phyloP scores from a whole-genome alignment of 2,888 invertebrate genomes.

The Drepanosiphum platanoidis region DNA sequence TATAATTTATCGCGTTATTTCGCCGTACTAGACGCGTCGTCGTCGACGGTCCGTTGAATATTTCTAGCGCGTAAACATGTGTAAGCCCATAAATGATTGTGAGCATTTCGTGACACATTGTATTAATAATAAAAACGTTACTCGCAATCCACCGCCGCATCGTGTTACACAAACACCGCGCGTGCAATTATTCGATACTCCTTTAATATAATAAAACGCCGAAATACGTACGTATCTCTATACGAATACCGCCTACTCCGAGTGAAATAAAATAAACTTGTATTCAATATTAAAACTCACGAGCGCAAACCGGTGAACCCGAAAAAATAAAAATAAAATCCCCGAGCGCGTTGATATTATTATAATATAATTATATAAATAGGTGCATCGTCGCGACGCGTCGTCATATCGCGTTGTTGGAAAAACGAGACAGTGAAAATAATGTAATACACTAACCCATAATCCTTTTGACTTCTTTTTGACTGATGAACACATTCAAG shows the following conservation, averaged over 20 bases:
- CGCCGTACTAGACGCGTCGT: background rate
- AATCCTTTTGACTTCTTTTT: slow-evolving; percentile 81
- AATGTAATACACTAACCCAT: slow-evolving; percentile 73
- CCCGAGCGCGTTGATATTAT: background rate
- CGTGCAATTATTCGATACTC: no score
- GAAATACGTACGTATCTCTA: no score
- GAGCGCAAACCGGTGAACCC: no score
- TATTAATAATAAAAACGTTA: background rate
- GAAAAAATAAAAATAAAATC: background rate
- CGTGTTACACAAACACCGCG: background rate
- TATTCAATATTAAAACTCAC: background rate
- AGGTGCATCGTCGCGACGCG: no score
- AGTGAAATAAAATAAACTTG: background rate
- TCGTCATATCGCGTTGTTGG: background rate
- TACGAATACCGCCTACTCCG: no score
- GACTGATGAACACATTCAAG: slow-evolving; percentile 83
- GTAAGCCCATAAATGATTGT: background rate
- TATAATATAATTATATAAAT: background rate
- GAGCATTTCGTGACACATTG: background rate
- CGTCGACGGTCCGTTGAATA: slow-evolving; percentile 9
- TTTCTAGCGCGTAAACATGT: background rate
- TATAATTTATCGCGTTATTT: background rate
- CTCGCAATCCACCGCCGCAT: background rate
- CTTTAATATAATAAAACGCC: no score
- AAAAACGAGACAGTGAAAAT: background rate